Evolutionary conservation across 2,888 invertebrate genomes (phyloP).

Genomic region (Actias luna): DNA sequence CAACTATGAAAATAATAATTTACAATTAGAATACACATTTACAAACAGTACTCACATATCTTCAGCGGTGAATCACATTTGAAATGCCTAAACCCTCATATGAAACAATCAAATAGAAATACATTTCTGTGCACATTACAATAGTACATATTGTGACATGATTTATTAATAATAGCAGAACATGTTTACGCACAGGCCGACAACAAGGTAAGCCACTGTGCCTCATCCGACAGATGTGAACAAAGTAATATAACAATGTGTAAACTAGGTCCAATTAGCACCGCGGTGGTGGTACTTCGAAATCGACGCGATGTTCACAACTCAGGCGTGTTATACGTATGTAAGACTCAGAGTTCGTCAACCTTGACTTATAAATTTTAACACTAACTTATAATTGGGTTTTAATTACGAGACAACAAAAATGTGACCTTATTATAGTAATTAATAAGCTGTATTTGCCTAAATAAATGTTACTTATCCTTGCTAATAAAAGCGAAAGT

Average conservation of each 20-base stretch:
- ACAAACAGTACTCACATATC: too few relatives aligned
- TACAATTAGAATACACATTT: too few relatives aligned
- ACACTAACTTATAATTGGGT: background rate
- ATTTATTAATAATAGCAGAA: background rate
- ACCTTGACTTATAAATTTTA: slow-evolving; percentile 17
- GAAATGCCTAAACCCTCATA: too few relatives aligned
- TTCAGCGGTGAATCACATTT: too few relatives aligned
- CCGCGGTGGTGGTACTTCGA: background rate
- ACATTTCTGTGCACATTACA: background rate
- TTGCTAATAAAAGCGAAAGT: too few relatives aligned
- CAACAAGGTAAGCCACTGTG: slow-evolving; percentile 5
- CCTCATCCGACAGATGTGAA: background rate
- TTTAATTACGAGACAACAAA: background rate
- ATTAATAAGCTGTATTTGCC: too few relatives aligned
- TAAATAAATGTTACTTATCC: too few relatives aligned
- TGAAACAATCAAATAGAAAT: background rate
- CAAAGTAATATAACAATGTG: background rate
- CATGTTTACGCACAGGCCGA: background rate
- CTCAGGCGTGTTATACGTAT: slow-evolving; percentile 1
- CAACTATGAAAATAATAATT: too few relatives aligned
- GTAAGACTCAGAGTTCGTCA: slow-evolving; percentile 16
- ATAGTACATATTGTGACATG: background rate
- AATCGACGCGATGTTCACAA: slow-evolving; percentile 2
- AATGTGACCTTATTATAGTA: background rate
- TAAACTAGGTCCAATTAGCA: slow-evolving; percentile 6